Percentiles rank a stretch among this genome's conserved stretches.
Evolutionary conservation across 2,113 vertebrate species (phyloP).

Genomic region (Symphodus melops): DNA sequence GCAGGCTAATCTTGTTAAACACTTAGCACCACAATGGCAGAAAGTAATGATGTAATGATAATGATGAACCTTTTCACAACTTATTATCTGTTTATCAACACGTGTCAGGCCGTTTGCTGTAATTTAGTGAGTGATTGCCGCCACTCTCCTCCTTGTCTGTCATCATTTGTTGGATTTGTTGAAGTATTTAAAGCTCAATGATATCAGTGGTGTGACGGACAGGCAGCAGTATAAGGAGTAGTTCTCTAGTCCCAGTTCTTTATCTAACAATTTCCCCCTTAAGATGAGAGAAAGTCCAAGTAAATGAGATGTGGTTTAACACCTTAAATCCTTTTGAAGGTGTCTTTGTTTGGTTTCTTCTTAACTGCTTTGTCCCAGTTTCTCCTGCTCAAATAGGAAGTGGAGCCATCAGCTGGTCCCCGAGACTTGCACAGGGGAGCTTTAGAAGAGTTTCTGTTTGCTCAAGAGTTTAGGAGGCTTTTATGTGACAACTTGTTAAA

Average conservation of each 20-base stretch:
- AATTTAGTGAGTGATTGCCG: slow-evolving; percentile 63
- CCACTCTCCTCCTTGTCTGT: slow-evolving; percentile 41
- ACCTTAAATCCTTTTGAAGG: slow-evolving; percentile 72
- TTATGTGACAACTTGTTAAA: slow-evolving; percentile 71
- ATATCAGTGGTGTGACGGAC: slow-evolving; percentile 17
- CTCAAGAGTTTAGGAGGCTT: slow-evolving; percentile 80
- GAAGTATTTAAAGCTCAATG: slow-evolving; percentile 39
- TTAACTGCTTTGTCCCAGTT: slow-evolving; percentile 76
- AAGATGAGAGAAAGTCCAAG: slow-evolving; percentile 48
- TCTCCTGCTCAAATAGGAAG: slow-evolving; percentile 71
- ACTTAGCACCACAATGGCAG: slow-evolving; percentile 68
- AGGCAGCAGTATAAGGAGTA: not conserved
- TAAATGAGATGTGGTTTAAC: slow-evolving; percentile 73
- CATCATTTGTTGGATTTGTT: slow-evolving; percentile 52
- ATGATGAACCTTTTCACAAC: slow-evolving; percentile 77
- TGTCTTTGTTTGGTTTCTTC: slow-evolving; percentile 77
- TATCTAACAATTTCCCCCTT: slow-evolving; percentile 15
- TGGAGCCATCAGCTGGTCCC: slow-evolving; percentile 60
- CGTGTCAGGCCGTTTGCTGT: slow-evolving; percentile 57
- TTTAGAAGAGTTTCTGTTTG: slow-evolving; percentile 78
- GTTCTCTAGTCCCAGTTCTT: slow-evolving; percentile 38
- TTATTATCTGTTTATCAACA: slow-evolving; percentile 79
- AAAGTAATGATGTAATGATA: slow-evolving; percentile 76
- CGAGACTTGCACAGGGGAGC: slow-evolving; percentile 57
- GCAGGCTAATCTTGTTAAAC: slow-evolving; percentile 78